A percentile compares a stretch with the other conserved stretches of the same genome.
phyloP scores from a whole-genome alignment of 2,113 vertebrate genomes.

The Aphelocoma coerulescens region DNA sequence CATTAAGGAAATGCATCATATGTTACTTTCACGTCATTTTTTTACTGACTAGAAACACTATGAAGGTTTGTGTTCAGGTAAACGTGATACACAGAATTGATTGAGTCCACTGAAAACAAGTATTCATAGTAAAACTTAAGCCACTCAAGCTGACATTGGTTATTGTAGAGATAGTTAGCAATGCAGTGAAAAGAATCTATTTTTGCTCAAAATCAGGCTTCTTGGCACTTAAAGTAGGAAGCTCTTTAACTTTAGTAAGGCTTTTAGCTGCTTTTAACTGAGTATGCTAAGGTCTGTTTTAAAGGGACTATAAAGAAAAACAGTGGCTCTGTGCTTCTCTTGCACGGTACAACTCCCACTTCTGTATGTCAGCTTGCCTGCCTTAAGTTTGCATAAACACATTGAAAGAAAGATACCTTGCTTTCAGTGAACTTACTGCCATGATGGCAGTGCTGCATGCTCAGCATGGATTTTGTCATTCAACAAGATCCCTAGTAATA shows the following conservation, averaged over 20 bases:
- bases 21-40: background rate
- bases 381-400: background rate
- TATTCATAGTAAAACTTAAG: background rate
- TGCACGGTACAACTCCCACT: fast-evolving
- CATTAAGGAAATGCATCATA: background rate
- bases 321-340: fast-evolving
- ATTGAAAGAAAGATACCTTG: background rate
- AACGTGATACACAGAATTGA: background rate
- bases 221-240: background rate
- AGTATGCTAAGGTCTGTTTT: background rate
- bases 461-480: background rate
- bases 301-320: background rate
- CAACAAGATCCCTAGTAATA: background rate
- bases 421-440: background rate
- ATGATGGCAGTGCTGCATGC: background rate
- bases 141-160: background rate
- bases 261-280: background rate
- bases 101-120: background rate
- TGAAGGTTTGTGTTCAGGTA: background rate
- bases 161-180: background rate
- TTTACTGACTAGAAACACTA: background rate
- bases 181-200: background rate
- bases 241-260: background rate
- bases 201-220: background rate
- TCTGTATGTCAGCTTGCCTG: background rate